phyloP scores from a whole-genome alignment of 2,797 vertebrate genomes.

The Selene dorsalis region DNA sequence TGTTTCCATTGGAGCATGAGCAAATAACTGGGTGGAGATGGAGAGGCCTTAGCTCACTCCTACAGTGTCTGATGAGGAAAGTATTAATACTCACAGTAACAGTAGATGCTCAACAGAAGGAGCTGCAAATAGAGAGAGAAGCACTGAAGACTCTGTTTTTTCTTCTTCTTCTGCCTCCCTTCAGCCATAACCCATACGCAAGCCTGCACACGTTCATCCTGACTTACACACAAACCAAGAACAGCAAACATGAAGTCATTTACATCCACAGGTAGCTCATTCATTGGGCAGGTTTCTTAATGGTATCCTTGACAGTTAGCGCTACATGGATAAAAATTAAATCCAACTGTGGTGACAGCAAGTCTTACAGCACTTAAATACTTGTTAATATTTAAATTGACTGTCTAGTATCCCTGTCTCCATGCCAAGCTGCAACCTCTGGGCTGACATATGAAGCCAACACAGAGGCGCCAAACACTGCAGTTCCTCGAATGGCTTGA shows the following conservation, averaged over 20 bases:
- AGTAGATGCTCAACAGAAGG: slow-evolving; percentile 27
- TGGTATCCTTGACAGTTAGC: background rate
- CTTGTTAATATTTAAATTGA: too few species aligned
- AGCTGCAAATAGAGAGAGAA: slow-evolving; percentile 21
- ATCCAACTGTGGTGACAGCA: background rate
- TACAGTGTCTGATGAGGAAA: slow-evolving; percentile 56
- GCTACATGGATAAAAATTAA: background rate
- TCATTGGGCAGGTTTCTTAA: background rate
- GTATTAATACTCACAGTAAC: slow-evolving; percentile 53
- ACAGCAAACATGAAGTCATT: background rate
- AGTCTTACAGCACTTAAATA: background rate
- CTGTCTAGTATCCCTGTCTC: too few species aligned
- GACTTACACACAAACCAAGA: background rate
- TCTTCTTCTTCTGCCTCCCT: background rate
- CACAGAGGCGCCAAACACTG: too few species aligned
- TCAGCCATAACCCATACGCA: background rate
- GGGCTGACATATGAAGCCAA: too few species aligned
- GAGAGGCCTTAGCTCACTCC: slow-evolving; percentile 41
- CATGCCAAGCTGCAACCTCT: too few species aligned
- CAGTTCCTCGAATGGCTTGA: too few species aligned
- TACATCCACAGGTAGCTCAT: background rate
- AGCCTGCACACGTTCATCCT: background rate
- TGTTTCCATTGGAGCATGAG: slow-evolving; percentile 61
- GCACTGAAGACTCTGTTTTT: slow-evolving; percentile 5
- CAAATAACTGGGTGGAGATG: slow-evolving; percentile 58